Base-by-base conservation (phyloP, 2,888 invertebrate species). In the Alitta virens region DNA sequence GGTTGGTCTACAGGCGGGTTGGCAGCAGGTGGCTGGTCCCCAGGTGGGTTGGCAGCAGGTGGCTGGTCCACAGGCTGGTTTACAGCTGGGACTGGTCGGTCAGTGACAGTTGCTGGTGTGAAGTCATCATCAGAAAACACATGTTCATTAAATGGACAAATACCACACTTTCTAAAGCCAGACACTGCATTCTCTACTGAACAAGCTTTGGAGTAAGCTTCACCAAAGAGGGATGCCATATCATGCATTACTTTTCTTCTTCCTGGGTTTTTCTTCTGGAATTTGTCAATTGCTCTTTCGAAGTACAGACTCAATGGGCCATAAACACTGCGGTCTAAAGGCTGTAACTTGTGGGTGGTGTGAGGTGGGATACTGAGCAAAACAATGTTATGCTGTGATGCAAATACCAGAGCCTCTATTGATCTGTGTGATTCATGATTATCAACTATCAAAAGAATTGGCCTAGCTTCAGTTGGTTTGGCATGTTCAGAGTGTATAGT, bases 331-430 rank as follows among this genome's bases (percentile, higher is more conserved):
- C 66, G 51, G 55, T 72, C 72, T 2, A 73, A 58, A 2, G 69
- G 72, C 54, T 73, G 72, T 66, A 73, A 58, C 51, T 64, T 67
- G 67, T 52, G 79, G 72, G 70, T 81, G 75, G 66, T 78, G 52
- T 58, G 79, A 21, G 77, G 77, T 24, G 78, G 78, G 26, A 76
- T 67, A 60, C 74, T 77, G 23, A 80, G 49, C 27, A 83, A 71
- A 12, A 75, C 67, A 25, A 77, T 70, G 24, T 72, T 71, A 64
- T 77, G 70, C 57, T 74, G 68, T 60, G 75, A 70, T 25, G 74
- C 75, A 54, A 60, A 72, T 49, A 69, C 68, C 23, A 80, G 61
- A 66, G 79, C 74, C 23, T 54, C 56, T 18, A 71, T 43, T 0
- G 69, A 69, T 21, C 70, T 73, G 62, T 76, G 74, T 23, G 72